Conservation (phyloP, 1,140 invertebrate genomes). For the Euwallacea fornicatus region DNA sequence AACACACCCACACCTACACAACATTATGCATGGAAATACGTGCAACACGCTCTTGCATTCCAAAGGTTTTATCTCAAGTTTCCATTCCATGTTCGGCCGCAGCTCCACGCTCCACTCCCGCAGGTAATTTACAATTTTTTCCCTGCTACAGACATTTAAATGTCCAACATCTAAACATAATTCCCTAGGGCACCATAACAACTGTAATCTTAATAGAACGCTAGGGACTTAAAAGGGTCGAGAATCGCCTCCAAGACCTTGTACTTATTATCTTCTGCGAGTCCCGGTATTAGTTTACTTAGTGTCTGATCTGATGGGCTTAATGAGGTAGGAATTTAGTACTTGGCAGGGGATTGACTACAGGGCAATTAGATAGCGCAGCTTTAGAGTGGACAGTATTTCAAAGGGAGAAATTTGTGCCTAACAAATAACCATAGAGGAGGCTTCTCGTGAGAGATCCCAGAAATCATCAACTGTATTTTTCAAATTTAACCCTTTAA, state of each 20-base stretch:
- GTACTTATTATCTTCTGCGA: slow-evolving; percentile 16
- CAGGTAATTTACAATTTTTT: slow-evolving; percentile 18
- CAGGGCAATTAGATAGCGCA: not conserved
- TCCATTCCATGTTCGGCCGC: not conserved
- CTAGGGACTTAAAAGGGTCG: slow-evolving; percentile 15
- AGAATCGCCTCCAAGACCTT: slow-evolving; percentile 22
- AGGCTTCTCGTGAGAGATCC: not conserved
- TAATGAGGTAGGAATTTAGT: slow-evolving; percentile 1
- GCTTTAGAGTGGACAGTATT: too few relatives aligned
- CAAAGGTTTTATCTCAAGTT: not conserved
- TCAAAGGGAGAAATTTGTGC: too few relatives aligned
- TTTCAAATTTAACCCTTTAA: too few relatives aligned
- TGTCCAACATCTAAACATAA: slow-evolving; percentile 15
- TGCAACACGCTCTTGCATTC: too few relatives aligned
- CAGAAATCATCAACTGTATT: too few relatives aligned
- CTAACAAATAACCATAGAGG: not conserved
- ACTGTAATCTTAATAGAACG: slow-evolving; percentile 26
- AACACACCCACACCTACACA: too few relatives aligned
- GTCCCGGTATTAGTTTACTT: slow-evolving; percentile 12
- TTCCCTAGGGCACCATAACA: slow-evolving; percentile 12
- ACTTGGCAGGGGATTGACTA: not conserved
- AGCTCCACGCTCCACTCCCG: not conserved
- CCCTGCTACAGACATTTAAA: slow-evolving; percentile 8
- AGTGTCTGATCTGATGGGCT: not conserved
- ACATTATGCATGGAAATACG: too few relatives aligned